A percentile compares a stretch with the other conserved stretches of the same genome.
phyloP scores from a whole-genome alignment of 2,797 vertebrate genomes.

The Ibycter americanus region DNA sequence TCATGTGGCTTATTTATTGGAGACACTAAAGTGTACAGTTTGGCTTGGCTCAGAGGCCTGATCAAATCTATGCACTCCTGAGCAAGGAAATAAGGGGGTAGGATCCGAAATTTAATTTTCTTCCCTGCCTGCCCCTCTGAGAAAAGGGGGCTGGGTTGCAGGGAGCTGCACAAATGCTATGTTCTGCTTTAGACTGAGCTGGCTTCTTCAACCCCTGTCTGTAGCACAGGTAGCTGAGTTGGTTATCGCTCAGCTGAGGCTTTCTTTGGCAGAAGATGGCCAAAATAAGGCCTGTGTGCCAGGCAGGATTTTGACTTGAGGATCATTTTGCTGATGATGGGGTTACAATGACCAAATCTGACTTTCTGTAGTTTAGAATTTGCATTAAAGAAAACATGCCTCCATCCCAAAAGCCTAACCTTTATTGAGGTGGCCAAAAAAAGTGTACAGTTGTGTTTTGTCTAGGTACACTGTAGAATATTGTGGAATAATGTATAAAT shows the following conservation, averaged over 20 bases:
- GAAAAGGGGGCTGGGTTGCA: not conserved
- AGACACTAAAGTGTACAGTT: conserved; percentile 84
- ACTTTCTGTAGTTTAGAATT: not conserved
- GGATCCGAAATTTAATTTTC: not conserved
- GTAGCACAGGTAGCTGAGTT: not conserved
- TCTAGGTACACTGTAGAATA: conserved; percentile 77
- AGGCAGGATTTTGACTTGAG: conserved; percentile 21
- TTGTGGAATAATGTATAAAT: conserved; percentile 77
- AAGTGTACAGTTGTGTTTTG: conserved; percentile 75
- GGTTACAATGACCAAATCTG: not conserved
- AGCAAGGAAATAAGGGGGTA: not conserved
- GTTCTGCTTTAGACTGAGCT: conserved; percentile 29
- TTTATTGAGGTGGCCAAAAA: conserved; percentile 48
- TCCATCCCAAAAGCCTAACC: conserved; percentile 33
- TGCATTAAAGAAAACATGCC: not conserved
- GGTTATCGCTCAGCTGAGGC: not conserved
- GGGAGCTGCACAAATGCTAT: conserved; percentile 10
- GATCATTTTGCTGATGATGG: not conserved
- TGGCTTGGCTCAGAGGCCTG: conserved; percentile 40
- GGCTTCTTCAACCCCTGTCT: not conserved
- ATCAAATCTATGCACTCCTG: conserved; percentile 70
- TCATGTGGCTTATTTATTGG: conserved; percentile 79
- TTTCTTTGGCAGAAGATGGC: not conserved
- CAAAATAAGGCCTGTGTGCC: not conserved
- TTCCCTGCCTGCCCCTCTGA: not conserved